Evolutionary conservation across 1,140 invertebrate species (phyloP), one percentile per base, ranked within the genome.

Genomic region (Ganaspis sp.): DNA sequence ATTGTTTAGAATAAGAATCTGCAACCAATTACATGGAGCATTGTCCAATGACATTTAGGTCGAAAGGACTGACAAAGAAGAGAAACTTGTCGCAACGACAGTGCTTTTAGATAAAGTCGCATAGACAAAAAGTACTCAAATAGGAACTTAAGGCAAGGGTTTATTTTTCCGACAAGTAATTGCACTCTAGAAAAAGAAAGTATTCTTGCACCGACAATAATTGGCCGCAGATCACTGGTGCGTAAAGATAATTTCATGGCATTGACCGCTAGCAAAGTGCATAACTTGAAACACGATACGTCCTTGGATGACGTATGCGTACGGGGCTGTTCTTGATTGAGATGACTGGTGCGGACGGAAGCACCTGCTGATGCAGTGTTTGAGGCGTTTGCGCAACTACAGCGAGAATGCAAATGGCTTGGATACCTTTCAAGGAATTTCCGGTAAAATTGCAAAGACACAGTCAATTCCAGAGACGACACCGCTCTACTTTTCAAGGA

Each of bases 251-350:
- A 64, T 64, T 64, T 64, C 23, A 64, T 29, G 58, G 76, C 74
- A 72, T 78, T 81, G 71, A 78, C 79, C 77, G 42, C 64, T n/a
- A 37, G 71, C 70, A 70, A 75, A 74, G 75, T 69, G 73, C 73
- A 81, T 77, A 72, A 77, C 75, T 81, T 69, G 74, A 64, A 64
- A 64, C 58, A 64, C 76, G 73, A 76, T 78, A 77, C 70, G 72
- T 45, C 58, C 74, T 69, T 58, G 70, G 40, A 76, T 74, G 72
- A 75, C 45, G 71, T 74, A 73, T 70, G 54, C 76, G 75, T 74
- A 42, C 76, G 17, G 72, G 72, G 73, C 81, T 78, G 75, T 80
- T 80, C 82, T 80, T 83, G 82, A 81, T 81, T 81, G 78, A 77
- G 75, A 83, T 79, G 78, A 81, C 45, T 70, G 72, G 21, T 26